These are phyloP conservation scores for Climacteris rufus DNA, from an alignment of 2,113 vertebrate genomes.

Conservation along the genomic window DNA sequence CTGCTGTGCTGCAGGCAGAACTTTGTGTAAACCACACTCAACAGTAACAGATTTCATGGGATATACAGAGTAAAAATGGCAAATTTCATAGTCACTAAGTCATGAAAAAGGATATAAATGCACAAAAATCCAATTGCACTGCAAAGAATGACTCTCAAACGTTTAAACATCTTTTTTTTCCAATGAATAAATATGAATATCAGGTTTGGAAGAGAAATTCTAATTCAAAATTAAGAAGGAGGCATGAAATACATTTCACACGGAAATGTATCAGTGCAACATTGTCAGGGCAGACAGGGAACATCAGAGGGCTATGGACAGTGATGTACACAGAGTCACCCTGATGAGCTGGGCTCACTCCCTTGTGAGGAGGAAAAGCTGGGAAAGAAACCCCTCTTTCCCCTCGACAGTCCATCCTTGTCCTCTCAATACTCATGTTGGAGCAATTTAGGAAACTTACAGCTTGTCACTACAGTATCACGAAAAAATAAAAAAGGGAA, in stretches of 20 bases:
- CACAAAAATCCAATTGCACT: slow-evolving; percentile 37
- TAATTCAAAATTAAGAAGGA: slow-evolving; percentile 42
- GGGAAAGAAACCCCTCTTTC: neutral
- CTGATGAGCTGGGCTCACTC: neutral
- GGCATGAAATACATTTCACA: slow-evolving; percentile 52
- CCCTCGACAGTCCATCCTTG: neutral
- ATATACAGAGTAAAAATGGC: slow-evolving; percentile 24
- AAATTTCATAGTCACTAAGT: slow-evolving; percentile 55
- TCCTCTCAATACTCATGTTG: neutral
- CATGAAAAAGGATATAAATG: slow-evolving; percentile 26
- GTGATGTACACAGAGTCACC: neutral
- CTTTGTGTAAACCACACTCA: slow-evolving; percentile 11
- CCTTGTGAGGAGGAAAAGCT: neutral
- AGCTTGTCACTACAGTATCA: neutral
- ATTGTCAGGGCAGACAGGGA: neutral
- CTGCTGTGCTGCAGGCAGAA: neutral
- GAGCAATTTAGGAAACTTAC: neutral
- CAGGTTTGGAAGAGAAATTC: slow-evolving; percentile 28
- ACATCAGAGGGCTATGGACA: neutral
- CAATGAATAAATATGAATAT: slow-evolving; percentile 24
- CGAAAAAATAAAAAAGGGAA: too few species aligned
- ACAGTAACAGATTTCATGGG: slow-evolving; percentile 16
- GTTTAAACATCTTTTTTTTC: slow-evolving; percentile 34
- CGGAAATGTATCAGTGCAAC: neutral
- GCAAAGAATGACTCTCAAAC: slow-evolving; percentile 16